phyloP scores from a whole-genome alignment of 1,140 invertebrate species.

The Drosophila eugracilis region DNA sequence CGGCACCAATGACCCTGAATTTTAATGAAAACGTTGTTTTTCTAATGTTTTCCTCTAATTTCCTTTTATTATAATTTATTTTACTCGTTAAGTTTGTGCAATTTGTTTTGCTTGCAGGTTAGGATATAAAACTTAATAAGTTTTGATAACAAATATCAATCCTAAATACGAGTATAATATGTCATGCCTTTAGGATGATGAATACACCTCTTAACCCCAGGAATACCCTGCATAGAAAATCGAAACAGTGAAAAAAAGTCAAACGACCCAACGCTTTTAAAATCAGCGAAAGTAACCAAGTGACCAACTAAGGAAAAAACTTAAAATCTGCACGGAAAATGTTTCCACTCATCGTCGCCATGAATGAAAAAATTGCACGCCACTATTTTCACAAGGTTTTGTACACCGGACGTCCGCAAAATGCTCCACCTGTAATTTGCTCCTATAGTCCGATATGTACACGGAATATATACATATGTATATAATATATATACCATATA shows the following conservation, averaged over 20 bases:
- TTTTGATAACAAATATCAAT: too few relatives aligned
- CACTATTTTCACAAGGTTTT: neutral
- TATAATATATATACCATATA: neutral
- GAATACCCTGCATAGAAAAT: neutral
- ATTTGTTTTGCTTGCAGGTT: too few relatives aligned
- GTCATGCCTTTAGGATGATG: neutral
- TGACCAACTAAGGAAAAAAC: neutral
- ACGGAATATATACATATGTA: slow-evolving; percentile 5
- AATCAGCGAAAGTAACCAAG: neutral
- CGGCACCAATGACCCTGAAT: neutral
- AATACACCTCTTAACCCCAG: neutral
- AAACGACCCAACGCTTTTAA: neutral
- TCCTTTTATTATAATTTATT: neutral
- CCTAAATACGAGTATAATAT: neutral
- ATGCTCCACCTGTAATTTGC: slow-evolving; percentile 24
- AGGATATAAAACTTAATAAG: too few relatives aligned
- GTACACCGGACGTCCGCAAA: slow-evolving; percentile 7
- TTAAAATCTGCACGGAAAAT: neutral
- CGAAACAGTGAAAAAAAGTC: neutral
- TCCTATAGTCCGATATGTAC: slow-evolving; percentile 10
- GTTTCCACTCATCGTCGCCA: slow-evolving; percentile 18
- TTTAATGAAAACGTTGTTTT: too few relatives aligned
- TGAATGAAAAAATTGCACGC: slow-evolving; percentile 25
- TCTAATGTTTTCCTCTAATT: too few relatives aligned
- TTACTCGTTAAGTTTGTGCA: too few relatives aligned